These are phyloP conservation scores for Hippocampus abdominalis DNA, from an alignment of 2,113 vertebrate species.

Conservation along the genomic window DNA sequence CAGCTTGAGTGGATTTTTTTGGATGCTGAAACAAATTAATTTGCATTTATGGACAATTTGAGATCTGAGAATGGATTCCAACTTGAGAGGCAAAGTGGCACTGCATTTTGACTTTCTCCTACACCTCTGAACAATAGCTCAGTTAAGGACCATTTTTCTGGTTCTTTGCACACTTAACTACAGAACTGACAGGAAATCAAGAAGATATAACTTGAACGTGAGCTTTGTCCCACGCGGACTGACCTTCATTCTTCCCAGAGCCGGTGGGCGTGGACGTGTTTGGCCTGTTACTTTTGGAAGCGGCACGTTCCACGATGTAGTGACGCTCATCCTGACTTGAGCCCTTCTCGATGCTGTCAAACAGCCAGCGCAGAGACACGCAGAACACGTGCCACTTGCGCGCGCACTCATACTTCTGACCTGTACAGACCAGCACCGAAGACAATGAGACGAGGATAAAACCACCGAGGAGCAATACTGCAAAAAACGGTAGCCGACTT, in stretches of 20 bases:
- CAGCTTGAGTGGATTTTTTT: too few relatives aligned
- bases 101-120: too few relatives aligned
- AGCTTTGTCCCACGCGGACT: constrained; percentile 28
- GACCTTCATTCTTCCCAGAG: constrained; percentile 69
- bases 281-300: constrained; percentile 56
- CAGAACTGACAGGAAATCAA: too few relatives aligned
- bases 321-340: constrained; percentile 92
- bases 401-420: constrained; percentile 96
- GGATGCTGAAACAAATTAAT: too few relatives aligned
- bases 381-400: constrained; percentile 94
- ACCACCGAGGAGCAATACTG: too few relatives aligned
- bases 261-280: constrained; percentile 88
- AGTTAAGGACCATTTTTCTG: too few relatives aligned
- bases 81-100: too few relatives aligned
- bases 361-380: constrained; percentile 89
- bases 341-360: constrained; percentile 90
- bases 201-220: background rate
- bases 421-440: constrained; percentile 56
- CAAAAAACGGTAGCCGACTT: background rate
- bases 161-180: too few relatives aligned
- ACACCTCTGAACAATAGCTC: too few relatives aligned
- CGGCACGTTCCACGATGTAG: constrained; percentile 73
- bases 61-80: too few relatives aligned
- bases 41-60: too few relatives aligned
- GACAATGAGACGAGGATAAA: background rate